Conservation (phyloP, 2,113 vertebrate genomes). For the Rafetus swinhoei region DNA sequence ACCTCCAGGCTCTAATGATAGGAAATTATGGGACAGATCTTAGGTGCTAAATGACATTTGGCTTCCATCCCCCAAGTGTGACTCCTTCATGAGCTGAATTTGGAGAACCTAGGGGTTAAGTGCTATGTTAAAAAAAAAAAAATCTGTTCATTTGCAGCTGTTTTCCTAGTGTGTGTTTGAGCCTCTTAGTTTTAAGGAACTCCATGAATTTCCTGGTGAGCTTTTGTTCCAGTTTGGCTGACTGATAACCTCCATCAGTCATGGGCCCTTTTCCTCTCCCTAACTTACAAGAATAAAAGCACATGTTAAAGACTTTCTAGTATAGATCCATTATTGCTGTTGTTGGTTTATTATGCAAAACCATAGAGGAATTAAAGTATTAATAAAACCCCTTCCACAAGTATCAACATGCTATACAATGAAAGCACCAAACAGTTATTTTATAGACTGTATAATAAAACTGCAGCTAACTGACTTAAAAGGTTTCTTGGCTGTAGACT, state of each 20-base stretch:
- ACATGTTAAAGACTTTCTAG: background rate
- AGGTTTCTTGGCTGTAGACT: constrained; percentile 52
- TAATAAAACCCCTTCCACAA: background rate
- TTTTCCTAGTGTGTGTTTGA: background rate
- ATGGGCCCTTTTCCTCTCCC: background rate
- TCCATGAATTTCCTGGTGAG: background rate
- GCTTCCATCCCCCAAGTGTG: too few relatives aligned
- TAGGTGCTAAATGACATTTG: background rate
- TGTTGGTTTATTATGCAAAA: constrained; percentile 17
- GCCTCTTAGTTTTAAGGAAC: too few relatives aligned
- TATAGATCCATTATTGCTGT: background rate
- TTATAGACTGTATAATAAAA: constrained; percentile 13
- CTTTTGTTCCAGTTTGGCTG: background rate
- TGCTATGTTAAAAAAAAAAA: background rate
- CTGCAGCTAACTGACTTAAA: constrained; percentile 42
- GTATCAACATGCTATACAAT: constrained; percentile 12
- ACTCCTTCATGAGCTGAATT: background rate
- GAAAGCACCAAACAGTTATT: background rate
- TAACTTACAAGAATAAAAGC: background rate
- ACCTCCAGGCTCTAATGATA: background rate
- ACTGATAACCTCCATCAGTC: background rate
- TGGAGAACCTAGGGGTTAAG: background rate
- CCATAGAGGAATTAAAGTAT: constrained; percentile 1
- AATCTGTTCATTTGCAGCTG: background rate
- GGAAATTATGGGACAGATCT: constrained; percentile 5